These are phyloP conservation scores for Morus bassanus DNA, from an alignment of 2,797 vertebrate genomes.

Conservation along the genomic window DNA sequence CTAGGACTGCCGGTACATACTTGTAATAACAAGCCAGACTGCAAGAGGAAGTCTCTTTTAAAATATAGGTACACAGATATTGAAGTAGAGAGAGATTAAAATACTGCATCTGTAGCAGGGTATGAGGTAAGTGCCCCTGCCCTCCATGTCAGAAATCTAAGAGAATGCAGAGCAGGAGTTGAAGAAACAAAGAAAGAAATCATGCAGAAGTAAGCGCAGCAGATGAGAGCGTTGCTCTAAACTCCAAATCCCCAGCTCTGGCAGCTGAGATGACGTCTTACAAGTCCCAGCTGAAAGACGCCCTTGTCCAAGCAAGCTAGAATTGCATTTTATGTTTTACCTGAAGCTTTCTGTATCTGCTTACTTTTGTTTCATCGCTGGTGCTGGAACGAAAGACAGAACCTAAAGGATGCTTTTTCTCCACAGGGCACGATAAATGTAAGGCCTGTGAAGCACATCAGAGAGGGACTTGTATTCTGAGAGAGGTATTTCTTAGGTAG, in stretches of 20 bases:
- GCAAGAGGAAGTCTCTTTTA: neutral
- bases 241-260: neutral
- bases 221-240: neutral
- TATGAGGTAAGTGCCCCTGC: neutral
- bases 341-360: neutral
- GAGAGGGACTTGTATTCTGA: neutral
- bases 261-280: neutral
- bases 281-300: neutral
- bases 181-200: conserved; percentile 43
- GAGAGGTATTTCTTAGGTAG: neutral
- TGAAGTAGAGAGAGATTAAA: neutral
- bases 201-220: neutral
- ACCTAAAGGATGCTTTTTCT: neutral
- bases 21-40: neutral
- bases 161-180: neutral
- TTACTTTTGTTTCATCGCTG: neutral
- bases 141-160: neutral
- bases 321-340: neutral
- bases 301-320: neutral
- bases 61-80: neutral
- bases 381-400: neutral
- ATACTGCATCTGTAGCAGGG: neutral
- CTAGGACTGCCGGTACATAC: neutral
- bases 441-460: neutral
- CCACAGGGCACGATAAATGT: fast-evolving